Evolutionary conservation across 2,888 invertebrate species (phyloP).

Genomic region (Hemaris fuciformis): DNA sequence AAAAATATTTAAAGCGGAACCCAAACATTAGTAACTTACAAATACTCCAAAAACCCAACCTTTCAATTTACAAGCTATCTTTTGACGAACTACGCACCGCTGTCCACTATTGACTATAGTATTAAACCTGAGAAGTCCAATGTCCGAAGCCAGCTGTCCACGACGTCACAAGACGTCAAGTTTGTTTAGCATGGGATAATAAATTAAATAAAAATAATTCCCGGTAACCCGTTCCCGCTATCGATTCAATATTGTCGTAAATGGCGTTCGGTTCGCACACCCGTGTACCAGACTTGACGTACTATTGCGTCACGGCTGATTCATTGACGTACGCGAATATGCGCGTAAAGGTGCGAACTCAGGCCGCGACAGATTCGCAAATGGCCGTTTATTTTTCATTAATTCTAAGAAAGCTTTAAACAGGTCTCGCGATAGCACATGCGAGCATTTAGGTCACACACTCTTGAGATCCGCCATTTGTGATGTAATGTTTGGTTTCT

Average conservation of each 20-base stretch:
- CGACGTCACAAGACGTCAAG: neutral
- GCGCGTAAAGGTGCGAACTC: constrained; percentile 29
- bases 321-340: constrained; percentile 42
- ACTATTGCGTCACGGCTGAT: constrained; percentile 40
- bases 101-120: too few species aligned
- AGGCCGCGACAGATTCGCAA: constrained; percentile 29
- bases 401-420: constrained; percentile 34
- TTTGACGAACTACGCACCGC: neutral
- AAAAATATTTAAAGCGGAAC: too few species aligned
- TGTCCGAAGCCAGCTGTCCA: neutral
- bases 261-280: constrained; percentile 31
- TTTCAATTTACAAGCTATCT: too few species aligned
- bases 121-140: too few species aligned
- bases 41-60: too few species aligned
- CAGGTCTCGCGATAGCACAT: constrained; percentile 14
- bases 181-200: neutral
- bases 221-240: neutral
- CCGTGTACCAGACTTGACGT: constrained; percentile 28
- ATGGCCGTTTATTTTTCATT: constrained; percentile 23
- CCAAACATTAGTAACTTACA: too few species aligned
- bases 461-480: constrained; percentile 1
- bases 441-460: constrained; percentile 17
- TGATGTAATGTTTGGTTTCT: neutral
- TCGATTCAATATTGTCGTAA: constrained; percentile 40
- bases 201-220: neutral